A percentile compares a stretch with the other conserved stretches of the same genome.
Evolutionary conservation across 1,140 invertebrate species (phyloP).

Genomic region (Bombus affinis): DNA sequence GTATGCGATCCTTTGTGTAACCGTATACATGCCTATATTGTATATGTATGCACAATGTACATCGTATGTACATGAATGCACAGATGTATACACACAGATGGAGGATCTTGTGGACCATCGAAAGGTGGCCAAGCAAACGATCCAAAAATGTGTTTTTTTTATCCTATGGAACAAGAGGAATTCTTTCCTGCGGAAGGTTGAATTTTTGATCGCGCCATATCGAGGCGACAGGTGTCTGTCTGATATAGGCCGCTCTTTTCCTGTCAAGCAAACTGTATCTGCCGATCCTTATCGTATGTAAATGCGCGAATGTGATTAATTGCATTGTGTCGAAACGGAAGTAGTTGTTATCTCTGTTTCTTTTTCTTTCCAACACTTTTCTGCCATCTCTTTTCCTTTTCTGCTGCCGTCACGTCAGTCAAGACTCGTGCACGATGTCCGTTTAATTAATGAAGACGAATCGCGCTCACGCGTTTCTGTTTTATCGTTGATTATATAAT

Average conservation of each 20-base stretch:
- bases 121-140: background rate
- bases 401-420: too few relatives aligned
- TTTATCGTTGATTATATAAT: background rate
- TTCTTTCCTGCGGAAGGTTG: constrained; percentile 39
- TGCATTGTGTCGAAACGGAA: constrained; percentile 26
- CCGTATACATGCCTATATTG: too few relatives aligned
- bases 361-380: background rate
- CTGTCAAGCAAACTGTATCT: constrained; percentile 9
- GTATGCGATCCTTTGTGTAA: constrained; percentile 45
- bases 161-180: constrained; percentile 21
- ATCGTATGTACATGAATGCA: background rate
- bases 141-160: background rate
- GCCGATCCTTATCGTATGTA: constrained; percentile 1
- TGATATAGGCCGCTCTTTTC: background rate
- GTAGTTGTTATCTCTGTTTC: background rate
- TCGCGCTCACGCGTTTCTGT: background rate
- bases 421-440: background rate
- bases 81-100: background rate
- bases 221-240: constrained; percentile 31
- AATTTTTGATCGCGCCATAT: constrained; percentile 22
- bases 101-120: background rate
- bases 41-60: too few relatives aligned
- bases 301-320: constrained; percentile 28
- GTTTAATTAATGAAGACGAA: constrained; percentile 33
- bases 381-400: background rate